Conservation (phyloP, 2,113 vertebrate species). For the Phyllostomus hastatus region DNA sequence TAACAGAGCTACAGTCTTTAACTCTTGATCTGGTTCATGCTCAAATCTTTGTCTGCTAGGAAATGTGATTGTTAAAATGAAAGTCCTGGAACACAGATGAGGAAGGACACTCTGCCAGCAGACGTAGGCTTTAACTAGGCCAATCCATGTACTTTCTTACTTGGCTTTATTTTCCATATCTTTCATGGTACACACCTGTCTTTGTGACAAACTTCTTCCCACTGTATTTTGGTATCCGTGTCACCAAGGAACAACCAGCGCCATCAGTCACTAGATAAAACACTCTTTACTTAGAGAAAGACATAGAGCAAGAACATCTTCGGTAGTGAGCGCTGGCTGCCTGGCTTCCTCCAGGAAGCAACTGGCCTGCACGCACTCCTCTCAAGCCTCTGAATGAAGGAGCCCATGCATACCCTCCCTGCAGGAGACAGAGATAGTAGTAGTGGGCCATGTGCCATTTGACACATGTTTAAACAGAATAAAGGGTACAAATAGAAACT, state of each 20-base stretch:
- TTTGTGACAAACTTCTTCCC: not conserved
- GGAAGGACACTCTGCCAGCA: not conserved
- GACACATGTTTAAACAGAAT: not conserved
- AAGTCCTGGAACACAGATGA: constrained; percentile 1
- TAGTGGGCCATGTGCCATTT: not conserved
- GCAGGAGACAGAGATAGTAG: not conserved
- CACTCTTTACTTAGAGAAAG: not conserved
- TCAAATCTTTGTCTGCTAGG: constrained; percentile 33
- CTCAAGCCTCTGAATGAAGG: not conserved
- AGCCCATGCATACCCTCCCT: not conserved
- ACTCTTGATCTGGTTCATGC: not conserved
- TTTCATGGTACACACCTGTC: not conserved
- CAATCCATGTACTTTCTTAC: not conserved
- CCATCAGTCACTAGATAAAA: not conserved
- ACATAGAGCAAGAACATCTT: not conserved
- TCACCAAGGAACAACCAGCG: not conserved
- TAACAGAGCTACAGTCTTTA: not conserved
- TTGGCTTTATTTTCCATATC: constrained; percentile 3
- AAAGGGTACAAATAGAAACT: not conserved
- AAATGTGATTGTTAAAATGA: constrained; percentile 34
- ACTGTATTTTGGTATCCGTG: not conserved
- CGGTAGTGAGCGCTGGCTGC: rapidly evolving
- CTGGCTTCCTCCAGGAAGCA: not conserved
- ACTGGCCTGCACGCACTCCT: rapidly evolving
- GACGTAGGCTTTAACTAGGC: not conserved